These are phyloP conservation scores for Podotricha telesiphe DNA, from an alignment of 2,888 invertebrate species.

Conservation along the genomic window DNA sequence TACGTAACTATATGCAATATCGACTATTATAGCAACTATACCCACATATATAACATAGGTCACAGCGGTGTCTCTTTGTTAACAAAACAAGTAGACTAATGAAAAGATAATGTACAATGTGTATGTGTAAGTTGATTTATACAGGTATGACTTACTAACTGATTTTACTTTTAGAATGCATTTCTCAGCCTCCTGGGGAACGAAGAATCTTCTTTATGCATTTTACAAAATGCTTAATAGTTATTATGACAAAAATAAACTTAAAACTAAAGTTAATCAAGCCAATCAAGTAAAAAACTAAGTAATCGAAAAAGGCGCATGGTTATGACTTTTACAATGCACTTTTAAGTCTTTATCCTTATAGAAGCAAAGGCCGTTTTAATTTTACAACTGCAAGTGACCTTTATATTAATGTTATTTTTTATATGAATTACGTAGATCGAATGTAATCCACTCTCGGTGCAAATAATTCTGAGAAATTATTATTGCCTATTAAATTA, in stretches of 20 bases:
- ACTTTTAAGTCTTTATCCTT: constrained; percentile 26
- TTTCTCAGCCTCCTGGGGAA: too few species aligned
- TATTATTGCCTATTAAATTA: neutral
- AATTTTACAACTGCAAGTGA: constrained; percentile 31
- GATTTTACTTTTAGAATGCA: too few species aligned
- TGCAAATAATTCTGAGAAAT: neutral
- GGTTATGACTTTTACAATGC: constrained; percentile 15
- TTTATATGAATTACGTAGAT: constrained; percentile 32
- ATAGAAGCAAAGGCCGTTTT: constrained; percentile 29
- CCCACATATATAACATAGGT: neutral
- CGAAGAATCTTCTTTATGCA: too few species aligned
- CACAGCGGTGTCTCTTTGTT: constrained; percentile 8
- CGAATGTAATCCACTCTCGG: constrained; percentile 24
- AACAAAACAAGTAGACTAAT: constrained; percentile 19
- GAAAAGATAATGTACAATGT: constrained; percentile 7
- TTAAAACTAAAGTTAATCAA: constrained; percentile 1
- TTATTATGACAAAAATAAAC: neutral
- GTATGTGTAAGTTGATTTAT: neutral
- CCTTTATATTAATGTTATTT: constrained; percentile 39
- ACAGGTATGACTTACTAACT: neutral
- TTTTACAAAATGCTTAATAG: too few species aligned
- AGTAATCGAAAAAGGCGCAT: neutral
- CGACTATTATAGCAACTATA: neutral
- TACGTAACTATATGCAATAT: neutral
- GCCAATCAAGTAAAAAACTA: neutral